A percentile compares a stretch with the other conserved stretches of the same genome.
Evolutionary conservation across 2,888 invertebrate species (phyloP).

Genomic region (Apodemia mormo): DNA sequence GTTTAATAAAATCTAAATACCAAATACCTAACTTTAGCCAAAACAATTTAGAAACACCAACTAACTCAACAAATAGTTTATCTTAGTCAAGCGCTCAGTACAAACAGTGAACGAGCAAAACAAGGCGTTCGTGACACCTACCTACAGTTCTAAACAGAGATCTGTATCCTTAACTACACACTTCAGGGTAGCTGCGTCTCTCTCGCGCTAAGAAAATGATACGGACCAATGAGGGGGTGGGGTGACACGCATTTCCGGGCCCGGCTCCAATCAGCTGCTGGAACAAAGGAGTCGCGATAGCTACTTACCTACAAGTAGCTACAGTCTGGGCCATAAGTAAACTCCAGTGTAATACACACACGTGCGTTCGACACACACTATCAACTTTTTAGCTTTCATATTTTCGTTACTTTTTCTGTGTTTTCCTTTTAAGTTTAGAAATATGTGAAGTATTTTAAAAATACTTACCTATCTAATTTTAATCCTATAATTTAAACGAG

Average conservation of each 20-base stretch:
- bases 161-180: slow-evolving; percentile 76
- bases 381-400: slow-evolving; percentile 64
- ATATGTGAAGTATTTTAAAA: background rate
- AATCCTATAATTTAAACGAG: too few species aligned
- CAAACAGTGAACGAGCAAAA: slow-evolving; percentile 67
- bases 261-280: slow-evolving; percentile 83
- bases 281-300: slow-evolving; percentile 81
- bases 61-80: slow-evolving; percentile 71
- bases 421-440: background rate
- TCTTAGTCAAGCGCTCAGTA: slow-evolving; percentile 58
- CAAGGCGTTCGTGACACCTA: slow-evolving; percentile 67
- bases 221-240: slow-evolving; percentile 82
- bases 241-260: slow-evolving; percentile 82
- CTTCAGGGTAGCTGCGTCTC: slow-evolving; percentile 74
- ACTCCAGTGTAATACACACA: slow-evolving; percentile 57
- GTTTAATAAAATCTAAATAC: slow-evolving; percentile 60
- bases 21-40: slow-evolving; percentile 47
- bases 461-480: background rate
- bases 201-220: slow-evolving; percentile 80
- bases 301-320: slow-evolving; percentile 79
- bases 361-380: slow-evolving; percentile 57
- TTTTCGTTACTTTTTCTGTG: slow-evolving; percentile 51
- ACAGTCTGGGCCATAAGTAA: slow-evolving; percentile 65
- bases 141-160: slow-evolving; percentile 68
- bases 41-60: slow-evolving; percentile 65